Evolutionary conservation across 2,113 vertebrate genomes (phyloP).

Genomic region (Campylorhamphus procurvoides): DNA sequence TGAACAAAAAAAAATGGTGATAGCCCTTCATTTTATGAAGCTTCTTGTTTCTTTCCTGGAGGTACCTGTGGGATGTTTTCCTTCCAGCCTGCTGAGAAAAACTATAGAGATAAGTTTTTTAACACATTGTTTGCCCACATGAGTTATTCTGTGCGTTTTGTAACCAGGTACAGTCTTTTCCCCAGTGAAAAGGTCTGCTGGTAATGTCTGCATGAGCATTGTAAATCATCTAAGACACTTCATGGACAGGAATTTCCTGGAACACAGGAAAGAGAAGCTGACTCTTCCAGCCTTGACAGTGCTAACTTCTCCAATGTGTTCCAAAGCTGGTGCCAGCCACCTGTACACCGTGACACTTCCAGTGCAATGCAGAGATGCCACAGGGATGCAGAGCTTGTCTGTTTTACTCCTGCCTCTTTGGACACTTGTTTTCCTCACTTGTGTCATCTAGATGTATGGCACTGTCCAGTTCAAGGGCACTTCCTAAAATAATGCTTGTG

Average conservation of each 20-base stretch:
- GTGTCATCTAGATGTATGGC: not conserved
- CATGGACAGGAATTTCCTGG: not conserved
- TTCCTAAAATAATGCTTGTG: not conserved
- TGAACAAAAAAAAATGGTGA: not conserved
- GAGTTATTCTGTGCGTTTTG: not conserved
- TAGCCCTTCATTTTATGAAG: not conserved
- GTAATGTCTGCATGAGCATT: not conserved
- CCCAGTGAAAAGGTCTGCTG: not conserved
- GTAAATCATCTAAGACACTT: not conserved
- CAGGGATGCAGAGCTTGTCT: not conserved
- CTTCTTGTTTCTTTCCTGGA: not conserved
- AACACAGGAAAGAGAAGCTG: not conserved
- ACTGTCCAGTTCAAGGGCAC: not conserved
- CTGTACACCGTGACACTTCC: not conserved
- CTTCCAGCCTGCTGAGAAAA: not conserved
- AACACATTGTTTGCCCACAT: not conserved
- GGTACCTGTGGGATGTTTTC: not conserved
- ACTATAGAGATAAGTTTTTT: not conserved
- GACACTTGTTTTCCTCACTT: not conserved
- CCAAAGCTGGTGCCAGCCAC: not conserved
- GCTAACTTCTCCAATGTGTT: accelerated
- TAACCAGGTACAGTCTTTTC: not conserved
- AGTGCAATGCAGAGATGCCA: not conserved
- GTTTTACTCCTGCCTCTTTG: not conserved
- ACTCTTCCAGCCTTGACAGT: not conserved